A percentile compares a stretch with the other conserved stretches of the same genome.
phyloP scores from a whole-genome alignment of 2,113 vertebrate species.

The Plecturocebus donacophilus region DNA sequence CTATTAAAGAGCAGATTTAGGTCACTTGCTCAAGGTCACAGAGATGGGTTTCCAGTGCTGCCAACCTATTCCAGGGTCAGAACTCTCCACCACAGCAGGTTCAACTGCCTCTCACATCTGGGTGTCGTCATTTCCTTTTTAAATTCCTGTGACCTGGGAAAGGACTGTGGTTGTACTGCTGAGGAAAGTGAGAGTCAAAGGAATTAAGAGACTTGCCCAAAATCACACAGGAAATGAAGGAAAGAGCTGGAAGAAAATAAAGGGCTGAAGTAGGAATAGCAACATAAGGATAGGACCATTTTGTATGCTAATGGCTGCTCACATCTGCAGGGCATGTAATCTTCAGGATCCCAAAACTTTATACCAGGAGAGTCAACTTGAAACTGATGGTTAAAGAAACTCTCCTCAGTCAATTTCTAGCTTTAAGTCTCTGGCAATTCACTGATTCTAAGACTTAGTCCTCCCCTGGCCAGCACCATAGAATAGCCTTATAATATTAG shows the following conservation, averaged over 20 bases:
- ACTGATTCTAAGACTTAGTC: neutral
- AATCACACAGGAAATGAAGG: neutral
- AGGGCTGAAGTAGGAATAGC: neutral
- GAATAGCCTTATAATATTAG: neutral
- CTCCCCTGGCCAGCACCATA: rapidly evolving
- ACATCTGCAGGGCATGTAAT: rapidly evolving
- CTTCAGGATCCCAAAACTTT: neutral
- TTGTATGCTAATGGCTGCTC: neutral
- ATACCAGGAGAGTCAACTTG: neutral
- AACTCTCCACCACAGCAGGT: neutral
- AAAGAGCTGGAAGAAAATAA: neutral
- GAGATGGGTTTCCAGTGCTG: neutral
- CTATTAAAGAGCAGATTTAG: neutral
- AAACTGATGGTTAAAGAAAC: neutral
- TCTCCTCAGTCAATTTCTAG: neutral
- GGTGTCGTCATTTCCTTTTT: neutral
- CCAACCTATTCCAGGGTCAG: rapidly evolving
- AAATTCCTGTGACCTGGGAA: neutral
- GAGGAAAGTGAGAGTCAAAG: neutral
- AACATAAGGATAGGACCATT: rapidly evolving
- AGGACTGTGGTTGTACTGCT: neutral
- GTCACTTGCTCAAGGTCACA: neutral
- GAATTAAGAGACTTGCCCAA: neutral
- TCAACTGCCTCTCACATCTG: neutral
- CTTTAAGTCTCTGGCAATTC: neutral